Evolutionary conservation across 2,888 invertebrate species (phyloP).

Genomic region (Seladonia tumulorum): DNA sequence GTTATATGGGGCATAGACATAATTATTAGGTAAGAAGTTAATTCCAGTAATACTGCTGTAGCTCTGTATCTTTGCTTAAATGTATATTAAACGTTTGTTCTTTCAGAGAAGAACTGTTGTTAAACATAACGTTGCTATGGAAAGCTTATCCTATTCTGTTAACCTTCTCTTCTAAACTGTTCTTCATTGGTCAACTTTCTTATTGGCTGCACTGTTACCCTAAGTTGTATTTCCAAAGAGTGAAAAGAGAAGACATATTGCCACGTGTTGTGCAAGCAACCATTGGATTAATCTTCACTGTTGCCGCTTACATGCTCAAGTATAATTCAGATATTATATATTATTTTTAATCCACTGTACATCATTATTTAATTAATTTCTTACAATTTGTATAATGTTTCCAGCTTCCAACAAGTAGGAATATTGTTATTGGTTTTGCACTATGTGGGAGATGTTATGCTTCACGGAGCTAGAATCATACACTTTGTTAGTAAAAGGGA

Average conservation of each 20-base stretch:
- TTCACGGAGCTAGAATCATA: slow-evolving; percentile 94
- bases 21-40: slow-evolving; percentile 88
- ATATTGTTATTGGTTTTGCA: slow-evolving; percentile 95
- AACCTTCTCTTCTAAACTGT: slow-evolving; percentile 96
- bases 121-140: slow-evolving; percentile 89
- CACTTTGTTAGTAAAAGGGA: slow-evolving; percentile 95
- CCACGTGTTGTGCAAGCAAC: slow-evolving; percentile 91
- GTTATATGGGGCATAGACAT: slow-evolving; percentile 97
- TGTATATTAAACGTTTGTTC: neutral
- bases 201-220: slow-evolving; percentile 98
- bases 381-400: neutral
- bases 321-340: slow-evolving; percentile 84
- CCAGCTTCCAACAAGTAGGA: slow-evolving; percentile 95
- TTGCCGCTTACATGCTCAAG: slow-evolving; percentile 95
- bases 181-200: slow-evolving; percentile 96
- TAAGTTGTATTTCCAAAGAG: slow-evolving; percentile 98
- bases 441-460: slow-evolving; percentile 94
- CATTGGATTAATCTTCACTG: slow-evolving; percentile 92
- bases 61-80: neutral
- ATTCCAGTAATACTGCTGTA: neutral
- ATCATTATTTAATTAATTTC: neutral
- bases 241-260: slow-evolving; percentile 95
- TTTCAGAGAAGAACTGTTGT: slow-evolving; percentile 86
- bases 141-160: slow-evolving; percentile 93
- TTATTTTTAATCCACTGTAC: neutral